phyloP scores from a whole-genome alignment of 2,888 invertebrate species.

The Noctua janthina region DNA sequence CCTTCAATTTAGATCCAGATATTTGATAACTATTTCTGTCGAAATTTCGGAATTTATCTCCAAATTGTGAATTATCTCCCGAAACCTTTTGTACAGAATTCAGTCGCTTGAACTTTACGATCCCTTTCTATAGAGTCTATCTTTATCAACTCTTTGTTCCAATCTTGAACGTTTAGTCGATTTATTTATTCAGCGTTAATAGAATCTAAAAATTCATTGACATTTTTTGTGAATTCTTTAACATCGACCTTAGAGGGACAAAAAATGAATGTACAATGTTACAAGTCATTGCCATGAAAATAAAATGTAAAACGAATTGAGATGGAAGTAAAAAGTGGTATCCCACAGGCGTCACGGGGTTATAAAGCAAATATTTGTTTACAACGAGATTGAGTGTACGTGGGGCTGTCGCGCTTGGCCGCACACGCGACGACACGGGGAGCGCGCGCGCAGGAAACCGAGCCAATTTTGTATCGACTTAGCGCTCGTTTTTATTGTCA shows the following conservation, averaged over 20 bases:
- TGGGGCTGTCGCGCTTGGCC: constrained; percentile 75
- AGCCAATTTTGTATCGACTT: constrained; percentile 72
- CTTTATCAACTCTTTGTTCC: constrained; percentile 48
- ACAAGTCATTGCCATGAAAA: constrained; percentile 67
- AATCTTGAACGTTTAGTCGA: constrained; percentile 38
- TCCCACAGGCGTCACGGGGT: constrained; percentile 67
- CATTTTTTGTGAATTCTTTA: constrained; percentile 50
- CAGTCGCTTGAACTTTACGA: constrained; percentile 32
- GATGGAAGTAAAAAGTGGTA: constrained; percentile 68
- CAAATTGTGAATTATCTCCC: constrained; percentile 36
- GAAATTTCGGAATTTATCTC: constrained; percentile 36
- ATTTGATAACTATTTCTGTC: constrained; percentile 27
- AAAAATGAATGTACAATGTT: constrained; percentile 50
- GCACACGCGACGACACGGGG: constrained; percentile 65
- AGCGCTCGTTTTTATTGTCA: constrained; percentile 70
- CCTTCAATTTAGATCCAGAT: constrained; percentile 29
- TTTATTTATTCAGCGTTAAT: constrained; percentile 53
- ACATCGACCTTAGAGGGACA: constrained; percentile 36
- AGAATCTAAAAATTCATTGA: constrained; percentile 47
- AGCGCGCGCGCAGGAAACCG: constrained; percentile 74
- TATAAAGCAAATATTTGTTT: constrained; percentile 82
- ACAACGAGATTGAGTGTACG: constrained; percentile 80
- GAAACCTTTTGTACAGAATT: constrained; percentile 30
- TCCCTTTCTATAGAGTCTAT: constrained; percentile 24
- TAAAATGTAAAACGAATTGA: constrained; percentile 69